Base-by-base conservation (phyloP, 2,113 vertebrate genomes). In the Patagioenas fasciata region DNA sequence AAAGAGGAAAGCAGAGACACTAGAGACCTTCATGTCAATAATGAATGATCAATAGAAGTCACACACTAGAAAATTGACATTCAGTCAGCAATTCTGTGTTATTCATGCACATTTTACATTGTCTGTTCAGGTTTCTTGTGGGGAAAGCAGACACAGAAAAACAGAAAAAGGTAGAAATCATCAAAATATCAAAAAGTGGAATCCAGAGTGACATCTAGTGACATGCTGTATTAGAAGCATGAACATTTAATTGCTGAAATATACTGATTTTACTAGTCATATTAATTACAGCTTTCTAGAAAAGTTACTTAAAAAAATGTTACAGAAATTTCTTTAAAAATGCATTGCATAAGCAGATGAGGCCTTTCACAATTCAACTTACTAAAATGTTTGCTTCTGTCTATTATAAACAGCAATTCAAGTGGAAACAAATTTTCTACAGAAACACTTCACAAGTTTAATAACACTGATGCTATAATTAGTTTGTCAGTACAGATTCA, bases 11-110 rank as follows among this genome's bases (percentile, higher is more conserved):
- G 96, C 96, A 97, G 95, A 98, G 96, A 96, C 96, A 34, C 97
- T 92, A 56, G 98, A 98, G 98, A 98, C 98, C 98, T 98, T 98
- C 97, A 89, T 97, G 97, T 98, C 98, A 98, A 98, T 98, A 98
- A 97, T 94, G 97, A 98, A 97, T 97, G 97, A 98, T 98, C 98
- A 98, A 98, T 98, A 98, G 97, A 97, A 98, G 98, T 97, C 97
- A 97, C 96, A 98, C 94, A 73, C 96, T 95, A 70, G 83, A 98
- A 98, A 98, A 98, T 95, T 98, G 98, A 98, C 98, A 98, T 98
- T 97, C 98, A 94, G 95, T 98, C 98, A 98, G 98, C 98, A 96
- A 94, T 95, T 97, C 94, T 95, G 80, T 96, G 96, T 97, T 97
- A 97, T 96, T 97, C 96, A 96, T 95, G 95, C 94, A 96, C 97